Percentiles rank a stretch among this genome's conserved stretches.
These are phyloP conservation scores for Scaptomyza hsui DNA, from an alignment of 1,140 invertebrate genomes.

Conservation along the genomic window DNA sequence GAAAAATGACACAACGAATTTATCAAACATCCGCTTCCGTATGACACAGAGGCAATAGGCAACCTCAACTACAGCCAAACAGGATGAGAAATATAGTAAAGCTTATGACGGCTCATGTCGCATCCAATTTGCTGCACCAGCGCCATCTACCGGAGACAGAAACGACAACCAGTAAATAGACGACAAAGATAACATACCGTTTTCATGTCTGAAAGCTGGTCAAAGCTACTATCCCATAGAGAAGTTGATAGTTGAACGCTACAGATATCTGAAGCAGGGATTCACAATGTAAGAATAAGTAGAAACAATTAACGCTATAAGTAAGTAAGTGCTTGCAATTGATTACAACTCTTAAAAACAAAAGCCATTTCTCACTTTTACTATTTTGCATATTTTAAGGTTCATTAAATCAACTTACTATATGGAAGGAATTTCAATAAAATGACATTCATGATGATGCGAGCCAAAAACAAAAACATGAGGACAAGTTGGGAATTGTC, in stretches of 20 bases:
- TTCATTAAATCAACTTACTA: constrained; percentile 14
- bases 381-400: too few relatives aligned
- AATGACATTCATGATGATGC: neutral
- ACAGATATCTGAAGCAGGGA: too few relatives aligned
- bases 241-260: too few relatives aligned
- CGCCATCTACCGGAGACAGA: constrained; percentile 12
- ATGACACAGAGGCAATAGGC: constrained; percentile 10
- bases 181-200: neutral
- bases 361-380: too few relatives aligned
- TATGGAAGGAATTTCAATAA: neutral
- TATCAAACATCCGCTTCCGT: constrained; percentile 76
- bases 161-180: constrained; percentile 8
- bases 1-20: constrained; percentile 64
- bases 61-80: neutral
- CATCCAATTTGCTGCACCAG: constrained; percentile 47
- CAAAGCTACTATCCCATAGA: too few relatives aligned
- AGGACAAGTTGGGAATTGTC: constrained; percentile 36
- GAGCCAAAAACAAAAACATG: neutral
- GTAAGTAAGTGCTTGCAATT: too few relatives aligned
- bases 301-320: too few relatives aligned
- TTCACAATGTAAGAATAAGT: too few relatives aligned
- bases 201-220: neutral
- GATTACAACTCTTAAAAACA: too few relatives aligned
- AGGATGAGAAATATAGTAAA: constrained; percentile 30
- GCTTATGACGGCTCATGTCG: constrained; percentile 31